Evolutionary conservation across 2,113 vertebrate genomes (phyloP).

Genomic region (Hypocryptadius cinnamomeus): DNA sequence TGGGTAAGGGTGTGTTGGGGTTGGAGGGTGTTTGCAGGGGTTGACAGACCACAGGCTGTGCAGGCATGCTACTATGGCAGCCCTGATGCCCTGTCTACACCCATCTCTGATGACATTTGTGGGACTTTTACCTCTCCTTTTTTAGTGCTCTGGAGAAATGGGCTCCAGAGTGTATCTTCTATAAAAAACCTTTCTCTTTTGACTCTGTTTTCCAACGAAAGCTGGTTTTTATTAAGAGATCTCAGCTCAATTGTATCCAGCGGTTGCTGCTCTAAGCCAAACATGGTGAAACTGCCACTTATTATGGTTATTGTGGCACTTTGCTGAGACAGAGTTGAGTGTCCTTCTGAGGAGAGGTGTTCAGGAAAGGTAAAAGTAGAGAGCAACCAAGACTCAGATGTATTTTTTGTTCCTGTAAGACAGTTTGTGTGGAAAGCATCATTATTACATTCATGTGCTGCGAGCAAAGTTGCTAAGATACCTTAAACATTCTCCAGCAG

Average conservation of each 20-base stretch:
- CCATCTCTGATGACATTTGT: neutral
- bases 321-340: neutral
- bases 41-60: neutral
- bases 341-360: neutral
- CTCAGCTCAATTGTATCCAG: neutral
- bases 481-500: neutral
- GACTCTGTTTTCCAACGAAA: neutral
- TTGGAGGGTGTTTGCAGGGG: neutral
- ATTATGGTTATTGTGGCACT: neutral
- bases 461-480: neutral
- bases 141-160: neutral
- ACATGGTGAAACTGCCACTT: neutral
- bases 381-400: neutral
- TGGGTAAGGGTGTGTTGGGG: neutral
- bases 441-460: neutral
- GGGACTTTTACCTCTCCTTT: neutral
- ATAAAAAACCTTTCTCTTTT: neutral
- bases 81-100: neutral
- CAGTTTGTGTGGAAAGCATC: neutral
- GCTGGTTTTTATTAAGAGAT: neutral
- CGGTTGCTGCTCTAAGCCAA: neutral
- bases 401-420: neutral
- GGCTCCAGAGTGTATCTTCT: neutral
- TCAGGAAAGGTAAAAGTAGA: neutral
- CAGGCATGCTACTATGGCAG: neutral